phyloP scores from a whole-genome alignment of 2,797 vertebrate genomes.

The Sebastes steindachneri region DNA sequence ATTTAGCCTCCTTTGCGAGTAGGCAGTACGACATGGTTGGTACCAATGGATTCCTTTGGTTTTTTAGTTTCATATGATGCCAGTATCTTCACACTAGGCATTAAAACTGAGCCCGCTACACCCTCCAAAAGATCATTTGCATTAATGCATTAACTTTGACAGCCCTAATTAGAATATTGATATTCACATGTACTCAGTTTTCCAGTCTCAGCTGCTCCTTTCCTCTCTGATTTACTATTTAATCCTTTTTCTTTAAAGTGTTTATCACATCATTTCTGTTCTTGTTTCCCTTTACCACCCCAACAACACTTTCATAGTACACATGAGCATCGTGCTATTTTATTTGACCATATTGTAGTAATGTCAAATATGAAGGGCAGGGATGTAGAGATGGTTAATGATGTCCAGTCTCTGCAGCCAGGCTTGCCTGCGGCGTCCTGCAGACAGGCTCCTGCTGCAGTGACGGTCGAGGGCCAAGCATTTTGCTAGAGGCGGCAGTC shows the following conservation, averaged over 20 bases:
- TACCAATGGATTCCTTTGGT: too few species aligned
- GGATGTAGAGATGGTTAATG: neutral
- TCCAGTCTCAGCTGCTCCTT: neutral
- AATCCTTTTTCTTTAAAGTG: neutral
- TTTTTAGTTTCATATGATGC: too few species aligned
- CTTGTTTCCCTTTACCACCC: neutral
- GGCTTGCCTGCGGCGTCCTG: neutral
- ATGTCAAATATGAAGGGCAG: neutral
- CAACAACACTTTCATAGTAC: neutral
- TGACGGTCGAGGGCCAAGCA: neutral
- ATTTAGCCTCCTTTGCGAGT: rapidly evolving
- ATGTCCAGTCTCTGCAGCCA: neutral
- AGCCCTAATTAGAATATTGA: neutral
- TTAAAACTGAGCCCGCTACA: too few species aligned
- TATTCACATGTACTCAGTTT: neutral
- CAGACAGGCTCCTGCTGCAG: neutral
- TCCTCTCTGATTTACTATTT: neutral
- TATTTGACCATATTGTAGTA: neutral
- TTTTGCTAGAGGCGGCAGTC: conserved; percentile 10
- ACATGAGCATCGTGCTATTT: neutral
- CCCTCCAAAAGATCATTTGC: too few species aligned
- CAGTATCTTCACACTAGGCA: too few species aligned
- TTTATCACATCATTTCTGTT: neutral
- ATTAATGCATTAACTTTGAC: too few species aligned
- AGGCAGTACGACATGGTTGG: too few species aligned